A percentile compares a stretch with the other conserved stretches of the same genome.
These are phyloP conservation scores for Idaea dimidiata DNA, from an alignment of 2,888 invertebrate genomes.

Conservation along the genomic window DNA sequence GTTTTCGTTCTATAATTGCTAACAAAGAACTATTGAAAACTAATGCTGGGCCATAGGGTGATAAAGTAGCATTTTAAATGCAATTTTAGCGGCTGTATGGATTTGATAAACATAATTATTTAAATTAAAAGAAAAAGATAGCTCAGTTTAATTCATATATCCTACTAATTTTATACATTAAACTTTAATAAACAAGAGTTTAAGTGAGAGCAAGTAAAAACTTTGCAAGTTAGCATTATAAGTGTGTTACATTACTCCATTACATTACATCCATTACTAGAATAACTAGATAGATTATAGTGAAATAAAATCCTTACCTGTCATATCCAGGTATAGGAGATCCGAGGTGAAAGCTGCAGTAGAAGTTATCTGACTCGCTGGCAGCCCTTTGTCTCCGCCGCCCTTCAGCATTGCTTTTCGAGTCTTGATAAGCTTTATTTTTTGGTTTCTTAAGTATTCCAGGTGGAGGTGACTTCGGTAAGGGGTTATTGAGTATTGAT, in stretches of 20 bases:
- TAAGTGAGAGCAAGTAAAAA: no score
- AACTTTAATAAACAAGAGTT: no score
- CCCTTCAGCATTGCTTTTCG: constrained; percentile 53
- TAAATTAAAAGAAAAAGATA: no score
- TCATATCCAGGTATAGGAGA: constrained; percentile 64
- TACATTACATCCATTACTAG: not conserved
- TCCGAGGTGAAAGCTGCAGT: constrained; percentile 51
- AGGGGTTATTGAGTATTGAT: constrained; percentile 72
- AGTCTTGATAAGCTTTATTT: constrained; percentile 52
- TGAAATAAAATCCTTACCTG: constrained; percentile 45
- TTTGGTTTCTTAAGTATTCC: constrained; percentile 74
- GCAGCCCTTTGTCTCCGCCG: constrained; percentile 70
- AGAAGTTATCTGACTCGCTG: constrained; percentile 75
- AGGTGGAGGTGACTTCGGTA: constrained; percentile 61
- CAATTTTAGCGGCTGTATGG: no score
- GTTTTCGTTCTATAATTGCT: no score
- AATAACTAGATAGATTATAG: not conserved
- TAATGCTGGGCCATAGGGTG: no score
- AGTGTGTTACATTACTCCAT: not conserved
- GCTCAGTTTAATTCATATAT: no score
- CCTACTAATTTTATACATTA: no score
- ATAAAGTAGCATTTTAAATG: no score
- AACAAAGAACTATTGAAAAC: no score
- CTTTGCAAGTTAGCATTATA: no score
- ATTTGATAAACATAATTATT: no score